Evolutionary conservation across 2,113 vertebrate genomes (phyloP).

Genomic region (Lipotes vexillifer): DNA sequence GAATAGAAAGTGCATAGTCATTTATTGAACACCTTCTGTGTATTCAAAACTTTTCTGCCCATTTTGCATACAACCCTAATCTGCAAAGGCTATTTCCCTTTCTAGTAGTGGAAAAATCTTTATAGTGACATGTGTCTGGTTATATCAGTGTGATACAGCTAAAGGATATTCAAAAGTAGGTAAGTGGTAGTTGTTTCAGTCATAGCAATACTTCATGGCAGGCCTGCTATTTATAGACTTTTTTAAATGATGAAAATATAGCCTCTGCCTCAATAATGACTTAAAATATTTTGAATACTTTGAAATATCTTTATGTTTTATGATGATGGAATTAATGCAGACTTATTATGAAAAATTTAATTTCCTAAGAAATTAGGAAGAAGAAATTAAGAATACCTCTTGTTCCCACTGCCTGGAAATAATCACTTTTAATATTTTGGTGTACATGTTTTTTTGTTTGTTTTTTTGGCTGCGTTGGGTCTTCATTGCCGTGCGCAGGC

Average conservation of each 20-base stretch:
- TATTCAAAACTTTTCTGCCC: background rate
- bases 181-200: background rate
- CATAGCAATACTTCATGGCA: background rate
- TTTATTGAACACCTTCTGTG: background rate
- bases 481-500: too few relatives aligned
- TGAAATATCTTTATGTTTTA: background rate
- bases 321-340: background rate
- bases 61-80: background rate
- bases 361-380: background rate
- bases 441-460: too few relatives aligned
- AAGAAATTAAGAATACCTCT: background rate
- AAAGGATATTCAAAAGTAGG: background rate
- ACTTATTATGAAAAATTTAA: background rate
- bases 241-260: background rate
- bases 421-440: background rate
- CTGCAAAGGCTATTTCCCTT: background rate
- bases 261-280: background rate
- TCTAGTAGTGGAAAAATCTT: background rate
- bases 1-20: background rate
- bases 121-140: background rate
- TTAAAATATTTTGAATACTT: background rate
- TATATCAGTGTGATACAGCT: background rate
- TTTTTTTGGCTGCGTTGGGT: too few relatives aligned
- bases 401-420: background rate
- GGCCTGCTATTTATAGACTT: background rate